A percentile compares a stretch with the other conserved stretches of the same genome.
Conservation (phyloP, 2,888 invertebrate genomes). For the Hypena proboscidalis region DNA sequence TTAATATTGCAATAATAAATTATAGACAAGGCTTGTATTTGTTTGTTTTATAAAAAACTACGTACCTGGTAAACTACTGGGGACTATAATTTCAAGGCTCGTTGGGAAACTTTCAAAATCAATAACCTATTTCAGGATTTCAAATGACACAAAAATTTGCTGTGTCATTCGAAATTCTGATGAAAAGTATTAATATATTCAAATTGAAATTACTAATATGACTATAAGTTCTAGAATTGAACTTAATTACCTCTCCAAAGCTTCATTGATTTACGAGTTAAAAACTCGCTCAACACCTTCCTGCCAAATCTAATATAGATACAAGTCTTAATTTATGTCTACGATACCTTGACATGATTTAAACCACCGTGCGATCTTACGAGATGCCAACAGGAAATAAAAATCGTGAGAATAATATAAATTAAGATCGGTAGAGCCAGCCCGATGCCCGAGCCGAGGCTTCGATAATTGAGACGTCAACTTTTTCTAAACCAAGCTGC, state of each 20-base stretch:
- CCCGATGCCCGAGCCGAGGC: slow-evolving; percentile 44
- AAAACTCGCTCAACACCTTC: background rate
- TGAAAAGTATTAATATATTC: too few species aligned
- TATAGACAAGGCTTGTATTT: background rate
- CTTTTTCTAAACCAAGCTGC: slow-evolving; percentile 68
- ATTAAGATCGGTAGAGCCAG: slow-evolving; percentile 58
- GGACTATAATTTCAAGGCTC: too few species aligned
- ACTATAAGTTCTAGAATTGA: too few species aligned
- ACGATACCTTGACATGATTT: slow-evolving; percentile 24
- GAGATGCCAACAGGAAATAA: slow-evolving; percentile 76
- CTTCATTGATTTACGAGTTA: too few species aligned
- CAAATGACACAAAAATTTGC: too few species aligned
- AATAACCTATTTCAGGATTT: too few species aligned
- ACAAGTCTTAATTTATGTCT: slow-evolving; percentile 16
- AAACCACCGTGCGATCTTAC: slow-evolving; percentile 41
- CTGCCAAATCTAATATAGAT: background rate
- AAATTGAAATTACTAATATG: too few species aligned
- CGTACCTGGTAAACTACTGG: too few species aligned
- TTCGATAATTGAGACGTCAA: slow-evolving; percentile 84
- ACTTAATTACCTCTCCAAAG: too few species aligned
- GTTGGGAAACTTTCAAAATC: too few species aligned
- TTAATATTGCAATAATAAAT: background rate
- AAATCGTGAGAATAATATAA: slow-evolving; percentile 83
- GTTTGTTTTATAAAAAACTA: too few species aligned
- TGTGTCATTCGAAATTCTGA: too few species aligned